Base-by-base conservation (phyloP, 37 sponge, comb jelly and placozoan genomes). In the Ianthella basta region DNA sequence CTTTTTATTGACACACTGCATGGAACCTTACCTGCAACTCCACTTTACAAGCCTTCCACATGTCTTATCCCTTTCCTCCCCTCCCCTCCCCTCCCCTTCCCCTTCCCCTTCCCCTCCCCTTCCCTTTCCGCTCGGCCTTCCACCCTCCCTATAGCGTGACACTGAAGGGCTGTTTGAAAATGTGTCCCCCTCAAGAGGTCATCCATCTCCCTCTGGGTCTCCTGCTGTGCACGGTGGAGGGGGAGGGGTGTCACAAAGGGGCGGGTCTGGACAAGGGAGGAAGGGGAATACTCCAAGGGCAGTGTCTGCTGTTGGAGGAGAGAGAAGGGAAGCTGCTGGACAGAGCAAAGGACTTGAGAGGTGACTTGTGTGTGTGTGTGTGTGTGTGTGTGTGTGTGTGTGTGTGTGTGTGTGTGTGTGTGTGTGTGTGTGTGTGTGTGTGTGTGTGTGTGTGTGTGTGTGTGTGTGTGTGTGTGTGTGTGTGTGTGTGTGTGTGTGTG, bases 401-500 rank as follows among this genome's bases (percentile, higher is more conserved):
- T 55, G 32, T 20, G 50, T 85, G 56, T 54, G 59, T 83, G 83
- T 83, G 59, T 84, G 59, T 72, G 59, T 72, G 74, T 84, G 74
- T 84, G 74, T 84, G 60, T 59, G 44, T 75, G 59, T 75, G 65
- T 74, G 53, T 55, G 44, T 37, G 44, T 63, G 83, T 83, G 69
- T 83, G 68, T 66, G 23, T 38, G 6, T 20, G 53, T 66, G 29
- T 40, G 55, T 72, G 84, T 54, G 37, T 30, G 59, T 66, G 54
- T 39, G 55, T 24, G 59, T 72, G 72, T 55, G 32, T 20, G 50
- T 85, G 56, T 54, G 59, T 83, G 83, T 83, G 59, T 84, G 59
- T 72, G 59, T 72, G 74, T 84, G 74, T 84, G 74, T 84, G 60
- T 59, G 44, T 75, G 59, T 75, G 65, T 74, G 79, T 75, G 65